Conservation (phyloP, 2,797 vertebrate species). For the Pithecia hirsuta region DNA sequence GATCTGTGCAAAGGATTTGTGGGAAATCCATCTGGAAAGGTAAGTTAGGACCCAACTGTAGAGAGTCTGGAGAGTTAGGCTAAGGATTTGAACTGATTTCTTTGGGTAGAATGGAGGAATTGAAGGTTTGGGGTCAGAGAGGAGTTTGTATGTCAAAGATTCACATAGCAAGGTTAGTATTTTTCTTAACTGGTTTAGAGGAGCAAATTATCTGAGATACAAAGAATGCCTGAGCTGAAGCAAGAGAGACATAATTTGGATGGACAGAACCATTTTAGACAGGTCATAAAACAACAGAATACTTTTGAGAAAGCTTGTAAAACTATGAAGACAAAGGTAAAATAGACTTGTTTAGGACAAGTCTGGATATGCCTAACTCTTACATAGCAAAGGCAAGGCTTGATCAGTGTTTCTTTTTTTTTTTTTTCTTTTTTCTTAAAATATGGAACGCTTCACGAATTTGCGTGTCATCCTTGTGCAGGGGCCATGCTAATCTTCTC, state of each 20-base stretch:
- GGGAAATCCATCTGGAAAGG: conserved; percentile 18
- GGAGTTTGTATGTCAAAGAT: conserved; percentile 14
- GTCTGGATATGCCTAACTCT: not conserved
- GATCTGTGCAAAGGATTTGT: not conserved
- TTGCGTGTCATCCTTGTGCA: too few species aligned
- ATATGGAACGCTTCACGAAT: too few species aligned
- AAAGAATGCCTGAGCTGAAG: not conserved
- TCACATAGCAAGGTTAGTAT: not conserved
- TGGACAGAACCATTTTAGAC: conserved; percentile 1
- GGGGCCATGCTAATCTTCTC: too few species aligned
- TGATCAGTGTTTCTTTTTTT: not conserved
- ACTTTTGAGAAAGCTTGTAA: not conserved
- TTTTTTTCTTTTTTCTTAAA: too few species aligned
- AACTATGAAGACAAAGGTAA: not conserved
- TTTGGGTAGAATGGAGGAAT: conserved; percentile 8
- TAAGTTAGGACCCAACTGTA: not conserved
- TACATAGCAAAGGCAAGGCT: not conserved
- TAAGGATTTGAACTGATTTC: conserved; percentile 22
- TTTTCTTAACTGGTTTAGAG: conserved; percentile 40
- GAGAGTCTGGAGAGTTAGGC: not conserved
- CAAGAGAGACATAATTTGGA: conserved; percentile 16
- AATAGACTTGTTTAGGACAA: not conserved
- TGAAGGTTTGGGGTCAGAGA: not conserved
- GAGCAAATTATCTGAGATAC: conserved; percentile 7
- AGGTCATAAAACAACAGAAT: not conserved